A percentile compares a stretch with the other conserved stretches of the same genome.
phyloP scores from a whole-genome alignment of 2,113 vertebrate genomes.

The Zingel zingel region DNA sequence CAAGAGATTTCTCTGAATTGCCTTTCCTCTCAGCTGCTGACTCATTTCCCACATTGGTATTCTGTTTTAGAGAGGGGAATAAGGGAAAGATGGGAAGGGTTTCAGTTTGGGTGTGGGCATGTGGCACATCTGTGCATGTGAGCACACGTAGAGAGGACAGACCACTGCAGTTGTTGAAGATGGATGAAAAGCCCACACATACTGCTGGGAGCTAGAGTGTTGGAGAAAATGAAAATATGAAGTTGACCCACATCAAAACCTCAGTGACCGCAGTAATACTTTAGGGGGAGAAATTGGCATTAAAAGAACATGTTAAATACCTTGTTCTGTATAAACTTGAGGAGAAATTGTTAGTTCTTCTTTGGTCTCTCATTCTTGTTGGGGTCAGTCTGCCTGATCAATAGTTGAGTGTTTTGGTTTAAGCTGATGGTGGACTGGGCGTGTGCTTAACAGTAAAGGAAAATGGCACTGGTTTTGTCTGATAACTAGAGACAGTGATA shows the following conservation, averaged over 20 bases:
- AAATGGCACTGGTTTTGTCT: constrained; percentile 31
- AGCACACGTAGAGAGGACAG: constrained; percentile 36
- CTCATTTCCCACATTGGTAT: constrained; percentile 81
- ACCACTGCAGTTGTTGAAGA: constrained; percentile 54
- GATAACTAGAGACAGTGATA: constrained; percentile 34
- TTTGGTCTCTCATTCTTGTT: constrained; percentile 12
- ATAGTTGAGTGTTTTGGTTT: constrained; percentile 34
- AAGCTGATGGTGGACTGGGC: background rate
- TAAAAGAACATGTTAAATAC: constrained; percentile 20
- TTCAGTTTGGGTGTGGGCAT: constrained; percentile 67
- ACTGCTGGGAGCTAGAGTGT: constrained; percentile 20
- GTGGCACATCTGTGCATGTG: constrained; percentile 52
- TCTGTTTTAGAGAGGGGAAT: constrained; percentile 51
- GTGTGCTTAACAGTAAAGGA: constrained; percentile 41
- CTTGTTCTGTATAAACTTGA: background rate
- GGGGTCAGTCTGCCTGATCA: constrained; percentile 12
- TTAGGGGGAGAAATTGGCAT: constrained; percentile 15
- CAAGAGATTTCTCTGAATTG: constrained; percentile 62
- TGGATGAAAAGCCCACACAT: constrained; percentile 53
- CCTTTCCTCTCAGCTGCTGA: constrained; percentile 76
- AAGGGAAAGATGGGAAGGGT: constrained; percentile 51
- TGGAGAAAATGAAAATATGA: constrained; percentile 52
- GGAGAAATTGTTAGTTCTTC: background rate
- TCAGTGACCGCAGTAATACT: constrained; percentile 1
- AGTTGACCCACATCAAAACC: constrained; percentile 48